Evolutionary conservation across 2,797 vertebrate species (phyloP), one percentile per base, ranked within the genome.

Genomic region (Hafferia zeledoni): DNA sequence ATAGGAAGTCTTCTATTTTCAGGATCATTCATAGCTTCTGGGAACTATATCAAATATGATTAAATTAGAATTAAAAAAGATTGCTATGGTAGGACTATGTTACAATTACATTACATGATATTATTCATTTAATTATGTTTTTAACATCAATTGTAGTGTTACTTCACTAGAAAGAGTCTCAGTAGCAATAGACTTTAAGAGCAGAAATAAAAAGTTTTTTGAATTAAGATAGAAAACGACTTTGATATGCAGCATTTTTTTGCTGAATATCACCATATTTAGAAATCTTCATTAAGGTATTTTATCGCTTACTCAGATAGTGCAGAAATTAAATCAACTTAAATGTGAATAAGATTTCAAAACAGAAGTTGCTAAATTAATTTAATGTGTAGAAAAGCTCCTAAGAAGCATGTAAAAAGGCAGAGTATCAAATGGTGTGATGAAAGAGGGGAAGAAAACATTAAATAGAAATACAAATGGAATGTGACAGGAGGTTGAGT

Each of bases 401-500:
- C 22, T 25, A 77, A 69, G 50, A 79, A 94, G 12, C 27, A 49
- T 50, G 9, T 57, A 53, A 75, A 90, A 91, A 75, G 49, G 3
- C 17, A 20, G 53, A 69, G 8, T 33, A 69, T 81, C 69, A 81
- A 83, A 87, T 4, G 18, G 11, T 49, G 27, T 69, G 43, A 63
- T 87, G 59, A 90, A 89, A 83, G 18, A 81, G 5, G 4, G 15
- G n/a, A 89, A 86, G 44, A 67, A 88, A 86, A 63, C 27, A 74
- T 69, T 75, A 90, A 65, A 37, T 47, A 59, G 44, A 71, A 81
- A 81, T 78, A 76, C 60, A 84, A 95, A 95, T 77, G 27, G 18
- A 92, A 93, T 93, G 55, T 84, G 85, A 90, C 86, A 83, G 60
- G 37, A 90, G 55, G 63, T 33, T 93, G 85, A 92, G 11, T 44